These are phyloP conservation scores for Gallinago stenura DNA, from an alignment of 2,797 vertebrate species.

Conservation along the genomic window DNA sequence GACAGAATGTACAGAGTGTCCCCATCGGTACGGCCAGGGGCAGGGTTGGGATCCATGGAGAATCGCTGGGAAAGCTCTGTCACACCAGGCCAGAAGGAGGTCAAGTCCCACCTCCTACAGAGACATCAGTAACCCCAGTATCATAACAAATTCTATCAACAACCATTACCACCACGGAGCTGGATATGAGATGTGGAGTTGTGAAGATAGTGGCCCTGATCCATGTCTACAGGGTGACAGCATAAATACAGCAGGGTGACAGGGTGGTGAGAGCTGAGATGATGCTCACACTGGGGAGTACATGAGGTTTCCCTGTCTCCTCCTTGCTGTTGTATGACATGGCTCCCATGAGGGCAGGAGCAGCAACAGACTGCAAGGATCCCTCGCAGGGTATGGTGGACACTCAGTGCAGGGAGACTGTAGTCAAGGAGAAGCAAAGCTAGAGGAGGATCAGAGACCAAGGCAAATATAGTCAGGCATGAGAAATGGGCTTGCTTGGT, in stretches of 20 bases:
- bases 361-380: background rate
- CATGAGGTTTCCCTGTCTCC: fast-evolving
- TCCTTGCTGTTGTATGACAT: fast-evolving
- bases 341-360: background rate
- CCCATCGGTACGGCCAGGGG: background rate
- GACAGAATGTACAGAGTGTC: background rate
- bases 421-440: background rate
- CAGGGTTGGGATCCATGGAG: background rate
- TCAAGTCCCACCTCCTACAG: background rate
- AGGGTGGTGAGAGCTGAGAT: background rate
- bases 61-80: background rate
- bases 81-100: background rate
- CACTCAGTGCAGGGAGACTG: background rate
- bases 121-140: background rate
- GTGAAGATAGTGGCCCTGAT: background rate
- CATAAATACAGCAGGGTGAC: fast-evolving
- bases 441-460: background rate
- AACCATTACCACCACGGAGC: fast-evolving
- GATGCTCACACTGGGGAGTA: background rate
- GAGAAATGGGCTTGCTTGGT: background rate
- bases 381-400: background rate
- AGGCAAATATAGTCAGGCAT: background rate
- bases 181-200: background rate
- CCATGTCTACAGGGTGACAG: fast-evolving
- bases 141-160: background rate